Evolutionary conservation across 2,888 invertebrate species (phyloP), one percentile per base, ranked within the genome.

Genomic region (Tinea pellionella): DNA sequence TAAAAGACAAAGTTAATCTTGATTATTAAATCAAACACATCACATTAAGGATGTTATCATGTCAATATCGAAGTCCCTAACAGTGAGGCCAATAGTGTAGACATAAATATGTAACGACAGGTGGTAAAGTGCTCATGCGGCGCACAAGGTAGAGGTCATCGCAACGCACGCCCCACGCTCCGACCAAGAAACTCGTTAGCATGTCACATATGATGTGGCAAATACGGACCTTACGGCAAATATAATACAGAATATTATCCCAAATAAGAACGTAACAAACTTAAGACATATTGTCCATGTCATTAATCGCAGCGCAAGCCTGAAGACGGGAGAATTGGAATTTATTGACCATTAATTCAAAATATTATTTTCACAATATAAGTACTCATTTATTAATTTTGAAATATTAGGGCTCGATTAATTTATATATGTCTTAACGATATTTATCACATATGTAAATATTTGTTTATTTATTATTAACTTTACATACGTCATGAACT

Each of bases 11-110:
- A 53, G 24, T 18, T 53, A 19, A 53, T 53, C 53, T 53, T 84
- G 65, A 80, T 86, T 88, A 88, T 88, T 88, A 88, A 88, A 88
- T 88, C 88, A 88, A 87, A 88, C 88, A 84, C 87, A 88, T 88
- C 88, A 88, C 87, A 88, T 88, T 88, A 88, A 86, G 87, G 87
- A 85, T 88, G 88, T 87, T 87, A 86, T 85, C 86, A 85, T 86
- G 86, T 87, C 86, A 87, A 86, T 87, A 87, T 87, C 86, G 78
- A 81, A 86, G 85, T 85, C 83, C 83, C 84, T 85, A 83, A 85
- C 86, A 86, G 86, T 85, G 86, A 82, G 80, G 82, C 79, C 82
- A 82, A 86, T 86, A 85, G 86, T 86, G 86, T 86, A 85, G 86
- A 84, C 86, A 87, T 87, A 87, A 86, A 87, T 87, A 86, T 85